Evolutionary conservation across 2,888 invertebrate genomes (phyloP), one percentile per base, ranked within the genome.

Genomic region (Anarsia innoxiella): DNA sequence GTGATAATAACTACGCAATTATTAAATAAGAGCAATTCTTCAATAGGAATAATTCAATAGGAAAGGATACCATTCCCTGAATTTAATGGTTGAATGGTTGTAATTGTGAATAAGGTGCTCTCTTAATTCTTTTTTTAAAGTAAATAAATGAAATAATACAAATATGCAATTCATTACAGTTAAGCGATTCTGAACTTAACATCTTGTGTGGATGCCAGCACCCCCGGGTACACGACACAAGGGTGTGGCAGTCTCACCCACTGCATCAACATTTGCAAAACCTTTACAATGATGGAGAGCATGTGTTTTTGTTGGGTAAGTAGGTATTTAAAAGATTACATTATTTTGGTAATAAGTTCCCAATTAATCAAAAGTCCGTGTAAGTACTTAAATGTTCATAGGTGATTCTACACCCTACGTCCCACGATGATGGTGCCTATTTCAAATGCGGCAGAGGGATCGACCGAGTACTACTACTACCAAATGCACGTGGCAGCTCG

Each of bases 31-130:
- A n/a, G n/a, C 14, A 1, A 31, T 19, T 15, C 9, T 31, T 13
- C 35, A 39, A 16, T 34, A 39, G 11, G 1, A 14, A 28, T 39
- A 23, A 9, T 11, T 31, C 8, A 36, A 36, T 14, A 19, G 39
- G 13, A 40, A 36, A 14, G 23, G 23, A 16, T 32, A 36, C 23
- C 39, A 40, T 23, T 40, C 39, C 4, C 6, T 40, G 9, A 40
- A 40, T 40, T 30, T 36, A 15, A 8, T 30, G 12, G n/a, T n/a
- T n/a, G n/a, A n/a, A n/a, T n/a, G n/a, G 11, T 36, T 25, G 36
- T 36, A 12, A 36, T 30, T n/a, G n/a, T n/a, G n/a, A n/a, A n/a
- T n/a, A n/a, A n/a, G n/a, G n/a, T n/a, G n/a, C n/a, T n/a, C n/a
- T n/a, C n/a, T n/a, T 31, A n/a, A 19, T 19, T 16, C 13, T 15